Base-by-base conservation (phyloP, 2,113 vertebrate genomes). In the Narcine bancroftii region DNA sequence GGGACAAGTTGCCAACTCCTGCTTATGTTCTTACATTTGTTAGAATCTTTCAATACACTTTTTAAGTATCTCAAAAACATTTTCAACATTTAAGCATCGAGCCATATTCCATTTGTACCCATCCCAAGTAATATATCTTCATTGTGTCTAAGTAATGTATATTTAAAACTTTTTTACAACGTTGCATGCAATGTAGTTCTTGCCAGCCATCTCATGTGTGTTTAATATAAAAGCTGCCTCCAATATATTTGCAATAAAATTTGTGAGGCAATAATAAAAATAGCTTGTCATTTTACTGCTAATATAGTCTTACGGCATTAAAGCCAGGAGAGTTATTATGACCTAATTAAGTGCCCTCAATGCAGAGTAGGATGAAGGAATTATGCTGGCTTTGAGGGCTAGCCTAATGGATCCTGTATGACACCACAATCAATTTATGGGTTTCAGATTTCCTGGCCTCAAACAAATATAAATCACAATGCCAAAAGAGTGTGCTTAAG, bases 311-410 rank as follows among this genome's bases (percentile, higher is more conserved):
- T 91, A 91, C 63, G 65, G 89, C 89, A 91, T 91, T 69, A 91
- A n/a, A 91, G 63, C 89, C 89, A 91, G 89, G 63, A 47, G 89
- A 91, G 89, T 91, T 91, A 91, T 91, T 91, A 91, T 91, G 89
- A 91, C 89, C 89, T 91, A 91, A 91, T 91, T 91, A 91, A 91
- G 89, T 91, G 89, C 89, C 89, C 89, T 91, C 63, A 69, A 39
- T 91, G 89, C 89, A 91, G 65, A 91, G 66, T 66, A 47, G 89
- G 24, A 69, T 91, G 89, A 91, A 91, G 89, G 63, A 91, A 42
- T 66, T 71, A 29, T 91, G 89, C 89, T 91, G 36, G 65, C 63
- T 91, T 91, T 91, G 89, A 91, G 89, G 89, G 89, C 65, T 91
- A 69, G 63, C 65, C 65, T 91, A 91, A 91, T 91, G 89, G 89